A percentile compares a stretch with the other conserved stretches of the same genome.
These are phyloP conservation scores for Popillia japonica DNA, from an alignment of 1,140 invertebrate species.

Conservation along the genomic window DNA sequence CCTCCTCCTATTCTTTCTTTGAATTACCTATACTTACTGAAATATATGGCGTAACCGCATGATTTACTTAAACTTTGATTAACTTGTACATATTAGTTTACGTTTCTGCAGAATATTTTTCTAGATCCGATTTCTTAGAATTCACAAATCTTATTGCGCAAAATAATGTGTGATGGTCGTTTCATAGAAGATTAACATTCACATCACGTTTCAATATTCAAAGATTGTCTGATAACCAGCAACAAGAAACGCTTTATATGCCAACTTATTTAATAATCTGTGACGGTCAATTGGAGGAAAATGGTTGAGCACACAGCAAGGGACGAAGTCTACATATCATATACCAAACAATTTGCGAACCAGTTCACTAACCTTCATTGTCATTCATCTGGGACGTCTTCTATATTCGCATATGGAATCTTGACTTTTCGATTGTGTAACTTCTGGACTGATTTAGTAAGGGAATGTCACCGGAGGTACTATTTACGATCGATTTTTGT, in stretches of 20 bases:
- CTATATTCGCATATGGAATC: constrained; percentile 16
- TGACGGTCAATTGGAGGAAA: constrained; percentile 22
- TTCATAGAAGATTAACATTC: constrained; percentile 11
- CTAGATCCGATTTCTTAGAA: constrained; percentile 14
- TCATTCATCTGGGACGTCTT: constrained; percentile 13
- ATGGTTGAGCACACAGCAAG: neutral
- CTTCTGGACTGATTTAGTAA: constrained; percentile 27
- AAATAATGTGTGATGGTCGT: neutral
- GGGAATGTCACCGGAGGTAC: neutral
- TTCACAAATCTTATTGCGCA: constrained; percentile 2
- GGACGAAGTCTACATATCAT: neutral
- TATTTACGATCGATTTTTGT: constrained; percentile 20
- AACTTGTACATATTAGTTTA: neutral
- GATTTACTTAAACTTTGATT: neutral
- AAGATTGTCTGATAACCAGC: constrained; percentile 12
- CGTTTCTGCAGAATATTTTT: neutral
- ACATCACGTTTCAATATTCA: constrained; percentile 25
- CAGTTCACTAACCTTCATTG: constrained; percentile 34
- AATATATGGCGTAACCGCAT: neutral
- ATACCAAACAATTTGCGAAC: constrained; percentile 9
- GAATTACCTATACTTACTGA: neutral
- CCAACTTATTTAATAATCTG: constrained; percentile 32
- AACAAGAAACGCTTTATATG: neutral
- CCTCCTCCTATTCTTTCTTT: neutral
- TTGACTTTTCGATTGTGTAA: constrained; percentile 31